Conservation (phyloP, 2,113 vertebrate genomes). For the Chrysemys picta region DNA sequence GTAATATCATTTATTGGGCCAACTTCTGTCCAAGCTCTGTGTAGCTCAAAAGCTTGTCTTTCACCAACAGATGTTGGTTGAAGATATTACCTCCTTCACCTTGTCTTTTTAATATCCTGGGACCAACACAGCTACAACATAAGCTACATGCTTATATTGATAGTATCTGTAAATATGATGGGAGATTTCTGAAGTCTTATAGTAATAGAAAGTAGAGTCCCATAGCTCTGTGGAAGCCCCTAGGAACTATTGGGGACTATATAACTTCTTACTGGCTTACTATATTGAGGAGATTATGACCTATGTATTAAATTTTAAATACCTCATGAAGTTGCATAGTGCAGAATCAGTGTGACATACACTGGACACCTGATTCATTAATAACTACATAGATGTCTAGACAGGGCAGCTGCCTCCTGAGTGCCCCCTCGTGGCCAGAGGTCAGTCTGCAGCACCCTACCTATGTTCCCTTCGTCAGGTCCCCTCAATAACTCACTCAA, state of each 20-base stretch:
- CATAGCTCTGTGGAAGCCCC: neutral
- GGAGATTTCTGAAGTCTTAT: slow-evolving; percentile 1
- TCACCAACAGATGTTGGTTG: neutral
- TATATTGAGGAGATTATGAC: neutral
- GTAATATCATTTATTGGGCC: neutral
- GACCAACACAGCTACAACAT: neutral
- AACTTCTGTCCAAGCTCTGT: neutral
- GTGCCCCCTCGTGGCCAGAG: neutral
- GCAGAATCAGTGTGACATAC: neutral
- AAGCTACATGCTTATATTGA: neutral
- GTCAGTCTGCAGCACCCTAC: neutral
- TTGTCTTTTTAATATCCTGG: neutral
- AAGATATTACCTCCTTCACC: neutral
- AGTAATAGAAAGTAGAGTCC: neutral
- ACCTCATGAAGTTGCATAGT: neutral
- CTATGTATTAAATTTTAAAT: neutral
- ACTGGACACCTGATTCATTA: neutral
- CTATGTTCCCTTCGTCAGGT: neutral
- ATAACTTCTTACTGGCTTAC: neutral
- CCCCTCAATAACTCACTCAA: neutral
- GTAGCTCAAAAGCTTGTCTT: neutral
- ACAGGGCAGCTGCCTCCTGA: neutral
- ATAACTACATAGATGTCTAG: neutral
- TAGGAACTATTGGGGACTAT: slow-evolving; percentile 6
- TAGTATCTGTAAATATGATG: neutral